Evolutionary conservation across 2,113 vertebrate species (phyloP).

Genomic region (Heptranchias perlo): DNA sequence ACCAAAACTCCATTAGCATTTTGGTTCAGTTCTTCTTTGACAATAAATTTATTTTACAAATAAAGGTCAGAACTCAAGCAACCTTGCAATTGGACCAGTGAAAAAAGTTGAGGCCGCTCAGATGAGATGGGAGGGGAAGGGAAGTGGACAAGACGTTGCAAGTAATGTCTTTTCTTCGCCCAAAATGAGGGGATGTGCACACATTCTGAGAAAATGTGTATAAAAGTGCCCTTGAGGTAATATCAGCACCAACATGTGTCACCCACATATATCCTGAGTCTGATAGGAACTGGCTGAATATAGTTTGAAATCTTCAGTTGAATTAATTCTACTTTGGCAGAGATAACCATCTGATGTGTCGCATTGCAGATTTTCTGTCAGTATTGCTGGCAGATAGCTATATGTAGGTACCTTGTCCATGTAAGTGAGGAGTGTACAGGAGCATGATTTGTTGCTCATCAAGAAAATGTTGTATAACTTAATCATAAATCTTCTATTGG

Average conservation of each 20-base stretch:
- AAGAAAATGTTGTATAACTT: conserved; percentile 6
- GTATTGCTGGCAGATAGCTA: neutral
- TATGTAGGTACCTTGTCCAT: neutral
- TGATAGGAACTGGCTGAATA: neutral
- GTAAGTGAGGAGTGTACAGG: neutral
- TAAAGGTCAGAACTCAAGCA: neutral
- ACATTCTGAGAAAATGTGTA: neutral
- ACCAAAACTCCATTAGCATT: neutral
- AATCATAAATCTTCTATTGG: conserved; percentile 1
- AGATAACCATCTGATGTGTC: neutral
- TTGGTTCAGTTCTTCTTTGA: neutral
- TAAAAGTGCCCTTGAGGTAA: neutral
- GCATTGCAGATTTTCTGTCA: conserved; percentile 14
- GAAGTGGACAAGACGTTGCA: neutral
- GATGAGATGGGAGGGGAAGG: neutral
- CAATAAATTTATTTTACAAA: neutral
- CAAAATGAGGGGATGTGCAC: neutral
- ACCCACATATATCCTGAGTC: neutral
- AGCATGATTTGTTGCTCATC: conserved; percentile 6
- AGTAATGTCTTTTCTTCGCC: neutral
- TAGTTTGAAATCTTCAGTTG: conserved; percentile 21
- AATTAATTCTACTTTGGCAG: conserved; percentile 15
- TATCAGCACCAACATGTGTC: neutral
- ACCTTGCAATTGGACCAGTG: neutral
- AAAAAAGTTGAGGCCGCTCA: neutral